Percentiles rank a stretch among this genome's conserved stretches.
phyloP scores from a whole-genome alignment of 2,113 vertebrate species.

The Ifrita kowaldi region DNA sequence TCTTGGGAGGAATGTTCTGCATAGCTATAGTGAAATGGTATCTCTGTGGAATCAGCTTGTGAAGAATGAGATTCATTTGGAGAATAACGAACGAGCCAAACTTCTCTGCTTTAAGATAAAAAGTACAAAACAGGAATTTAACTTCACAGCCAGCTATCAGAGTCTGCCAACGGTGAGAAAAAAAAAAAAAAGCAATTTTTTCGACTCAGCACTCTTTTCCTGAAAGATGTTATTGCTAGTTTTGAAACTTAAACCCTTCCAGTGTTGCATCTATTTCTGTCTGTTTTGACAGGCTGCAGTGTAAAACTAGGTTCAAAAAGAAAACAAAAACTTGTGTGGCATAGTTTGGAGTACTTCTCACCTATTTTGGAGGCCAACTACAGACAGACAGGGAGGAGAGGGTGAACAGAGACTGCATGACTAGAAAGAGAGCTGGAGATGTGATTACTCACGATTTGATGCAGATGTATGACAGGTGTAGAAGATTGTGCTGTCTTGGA shows the following conservation, averaged over 20 bases:
- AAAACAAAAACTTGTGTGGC: neutral
- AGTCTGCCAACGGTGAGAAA: conserved; percentile 67
- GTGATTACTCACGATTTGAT: neutral
- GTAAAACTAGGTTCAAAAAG: neutral
- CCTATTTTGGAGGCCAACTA: neutral
- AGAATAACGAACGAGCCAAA: conserved; percentile 69
- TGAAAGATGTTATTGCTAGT: neutral
- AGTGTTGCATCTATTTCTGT: neutral
- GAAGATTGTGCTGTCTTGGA: neutral
- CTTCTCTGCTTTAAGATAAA: conserved; percentile 73
- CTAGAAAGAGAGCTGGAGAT: neutral
- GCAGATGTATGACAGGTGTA: neutral
- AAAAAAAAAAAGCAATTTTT: neutral
- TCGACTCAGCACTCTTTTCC: neutral
- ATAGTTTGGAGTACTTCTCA: neutral
- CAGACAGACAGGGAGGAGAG: neutral
- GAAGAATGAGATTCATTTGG: conserved; percentile 72
- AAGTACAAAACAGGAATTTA: conserved; percentile 73
- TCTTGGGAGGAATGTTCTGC: conserved; percentile 70
- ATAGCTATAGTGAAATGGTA: conserved; percentile 72
- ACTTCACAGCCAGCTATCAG: conserved; percentile 73
- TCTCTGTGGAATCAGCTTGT: conserved; percentile 77
- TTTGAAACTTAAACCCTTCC: neutral
- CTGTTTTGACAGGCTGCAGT: neutral
- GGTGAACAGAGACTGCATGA: neutral